phyloP scores from a whole-genome alignment of 2,113 vertebrate genomes.

The Cebidichthys violaceus region DNA sequence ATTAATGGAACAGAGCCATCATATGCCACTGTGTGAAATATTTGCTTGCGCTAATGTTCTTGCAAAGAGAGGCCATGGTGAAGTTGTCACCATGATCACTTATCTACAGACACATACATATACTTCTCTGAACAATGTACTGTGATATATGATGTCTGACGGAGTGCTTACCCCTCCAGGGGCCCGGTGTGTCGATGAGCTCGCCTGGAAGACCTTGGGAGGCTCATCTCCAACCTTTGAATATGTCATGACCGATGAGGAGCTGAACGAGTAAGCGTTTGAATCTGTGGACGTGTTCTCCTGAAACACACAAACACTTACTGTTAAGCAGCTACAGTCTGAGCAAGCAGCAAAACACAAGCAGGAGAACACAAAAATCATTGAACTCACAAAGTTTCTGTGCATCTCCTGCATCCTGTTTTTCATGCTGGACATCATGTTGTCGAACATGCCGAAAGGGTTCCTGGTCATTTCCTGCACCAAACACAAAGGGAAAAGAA shows the following conservation, averaged over 20 bases:
- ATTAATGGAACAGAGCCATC: not conserved
- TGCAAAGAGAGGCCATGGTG: not conserved
- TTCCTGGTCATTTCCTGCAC: constrained; percentile 82
- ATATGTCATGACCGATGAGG: constrained; percentile 94
- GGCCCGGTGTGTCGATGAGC: constrained; percentile 86
- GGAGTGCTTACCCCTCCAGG: constrained; percentile 91
- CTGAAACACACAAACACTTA: constrained; percentile 72
- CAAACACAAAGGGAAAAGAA: constrained; percentile 20
- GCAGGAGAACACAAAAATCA: not conserved
- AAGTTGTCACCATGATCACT: not conserved
- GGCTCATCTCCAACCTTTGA: constrained; percentile 91
- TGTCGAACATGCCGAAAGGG: constrained; percentile 89
- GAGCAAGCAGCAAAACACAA: not conserved
- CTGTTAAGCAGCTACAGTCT: not conserved
- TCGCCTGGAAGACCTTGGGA: constrained; percentile 93
- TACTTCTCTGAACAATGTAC: not conserved
- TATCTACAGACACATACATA: not conserved
- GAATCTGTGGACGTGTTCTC: constrained; percentile 84
- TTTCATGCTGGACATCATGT: constrained; percentile 89
- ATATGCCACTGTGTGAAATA: not conserved
- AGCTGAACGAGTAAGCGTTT: constrained; percentile 89
- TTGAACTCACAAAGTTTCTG: constrained; percentile 88
- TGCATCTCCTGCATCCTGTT: constrained; percentile 88
- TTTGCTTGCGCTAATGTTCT: not conserved
- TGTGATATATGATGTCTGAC: not conserved